Conservation (phyloP, 2,113 vertebrate genomes). For the Nipponia nippon region DNA sequence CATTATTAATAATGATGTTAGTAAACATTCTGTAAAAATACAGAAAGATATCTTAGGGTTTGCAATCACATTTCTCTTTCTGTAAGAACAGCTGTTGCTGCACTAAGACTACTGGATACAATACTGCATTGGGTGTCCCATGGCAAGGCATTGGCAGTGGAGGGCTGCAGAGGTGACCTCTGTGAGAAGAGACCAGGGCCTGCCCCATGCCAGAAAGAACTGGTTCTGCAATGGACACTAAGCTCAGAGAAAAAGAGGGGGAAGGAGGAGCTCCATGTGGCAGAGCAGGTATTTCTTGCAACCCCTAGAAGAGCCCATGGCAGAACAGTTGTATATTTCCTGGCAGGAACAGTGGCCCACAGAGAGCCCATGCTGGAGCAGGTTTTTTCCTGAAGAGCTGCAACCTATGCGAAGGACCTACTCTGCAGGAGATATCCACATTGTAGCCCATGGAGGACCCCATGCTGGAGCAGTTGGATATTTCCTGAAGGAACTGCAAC, state of each 20-base stretch:
- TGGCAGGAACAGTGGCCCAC: neutral
- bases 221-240: neutral
- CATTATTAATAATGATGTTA: neutral
- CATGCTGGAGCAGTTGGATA: neutral
- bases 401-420: neutral
- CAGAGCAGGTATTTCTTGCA: neutral
- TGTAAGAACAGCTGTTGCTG: neutral
- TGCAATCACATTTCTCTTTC: neutral
- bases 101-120: neutral
- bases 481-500: neutral
- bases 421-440: neutral
- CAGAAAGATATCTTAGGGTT: neutral
- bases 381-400: neutral
- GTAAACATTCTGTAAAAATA: neutral
- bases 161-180: neutral
- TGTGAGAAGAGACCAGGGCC: neutral
- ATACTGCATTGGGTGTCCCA: neutral
- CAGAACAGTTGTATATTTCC: neutral
- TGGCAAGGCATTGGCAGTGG: neutral
- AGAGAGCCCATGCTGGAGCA: neutral
- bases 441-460: neutral
- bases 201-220: neutral
- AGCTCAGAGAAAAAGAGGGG: neutral
- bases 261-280: fast-evolving
- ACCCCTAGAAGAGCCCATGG: neutral